phyloP scores from a whole-genome alignment of 2,797 vertebrate genomes.

The Scolopax bukidnonensis region DNA sequence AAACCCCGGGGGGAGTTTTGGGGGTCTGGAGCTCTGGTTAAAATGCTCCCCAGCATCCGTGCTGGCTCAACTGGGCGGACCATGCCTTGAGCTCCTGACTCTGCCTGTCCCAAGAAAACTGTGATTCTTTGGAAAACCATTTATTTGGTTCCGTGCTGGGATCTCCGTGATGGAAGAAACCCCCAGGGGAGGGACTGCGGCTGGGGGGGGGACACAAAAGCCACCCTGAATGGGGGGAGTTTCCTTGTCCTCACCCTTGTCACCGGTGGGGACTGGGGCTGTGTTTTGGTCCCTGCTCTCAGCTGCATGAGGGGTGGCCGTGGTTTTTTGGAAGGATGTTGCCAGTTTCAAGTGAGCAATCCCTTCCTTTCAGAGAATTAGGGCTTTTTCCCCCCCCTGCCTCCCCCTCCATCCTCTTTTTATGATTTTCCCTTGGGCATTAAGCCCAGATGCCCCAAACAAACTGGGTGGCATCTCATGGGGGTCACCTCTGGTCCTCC shows the following conservation, averaged over 20 bases:
- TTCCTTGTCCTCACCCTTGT: background rate
- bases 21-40: background rate
- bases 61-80: background rate
- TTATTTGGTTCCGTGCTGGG: background rate
- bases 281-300: background rate
- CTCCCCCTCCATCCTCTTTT: background rate
- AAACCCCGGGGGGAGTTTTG: background rate
- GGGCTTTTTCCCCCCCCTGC: background rate
- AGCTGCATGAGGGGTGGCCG: accelerated
- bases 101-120: background rate
- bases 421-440: background rate
- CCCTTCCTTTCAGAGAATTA: background rate
- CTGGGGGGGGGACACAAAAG: background rate
- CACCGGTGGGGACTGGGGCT: accelerated
- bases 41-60: background rate
- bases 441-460: background rate
- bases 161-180: too few relatives aligned
- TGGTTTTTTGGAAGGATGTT: background rate
- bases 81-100: background rate
- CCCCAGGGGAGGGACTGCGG: background rate
- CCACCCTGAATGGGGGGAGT: background rate
- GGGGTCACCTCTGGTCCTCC: background rate
- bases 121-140: background rate
- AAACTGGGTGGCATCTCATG: background rate
- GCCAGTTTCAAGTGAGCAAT: background rate